These are phyloP conservation scores for Temnothorax nylanderi DNA, from an alignment of 1,140 invertebrate genomes.

Conservation along the genomic window DNA sequence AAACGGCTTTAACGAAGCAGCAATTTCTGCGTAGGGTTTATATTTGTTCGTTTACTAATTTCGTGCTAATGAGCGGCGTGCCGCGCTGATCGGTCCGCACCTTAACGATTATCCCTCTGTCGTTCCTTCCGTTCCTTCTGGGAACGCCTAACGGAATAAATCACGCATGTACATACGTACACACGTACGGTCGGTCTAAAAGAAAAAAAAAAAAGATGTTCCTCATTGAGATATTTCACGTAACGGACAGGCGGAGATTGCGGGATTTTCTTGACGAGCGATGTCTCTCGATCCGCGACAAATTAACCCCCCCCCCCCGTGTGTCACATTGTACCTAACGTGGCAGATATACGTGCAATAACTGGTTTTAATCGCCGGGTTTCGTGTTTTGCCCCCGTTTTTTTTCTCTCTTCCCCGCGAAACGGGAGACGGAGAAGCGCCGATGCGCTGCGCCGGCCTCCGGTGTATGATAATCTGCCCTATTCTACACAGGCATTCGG, in stretches of 20 bases:
- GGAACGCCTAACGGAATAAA: constrained; percentile 45
- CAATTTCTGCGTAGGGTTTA: constrained; percentile 4
- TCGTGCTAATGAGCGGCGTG: constrained; percentile 28
- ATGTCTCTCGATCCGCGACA: constrained; percentile 12
- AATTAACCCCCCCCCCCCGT: constrained; percentile 24
- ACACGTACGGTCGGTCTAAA: background rate
- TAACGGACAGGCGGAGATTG: constrained; percentile 40
- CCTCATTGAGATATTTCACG: constrained; percentile 31
- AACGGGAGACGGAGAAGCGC: constrained; percentile 45
- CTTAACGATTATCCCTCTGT: constrained; percentile 47
- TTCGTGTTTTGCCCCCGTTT: constrained; percentile 54
- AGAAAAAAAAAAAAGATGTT: constrained; percentile 14
- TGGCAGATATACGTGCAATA: constrained; percentile 51
- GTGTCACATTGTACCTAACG: constrained; percentile 24
- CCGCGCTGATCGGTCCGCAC: constrained; percentile 15
- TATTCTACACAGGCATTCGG: constrained; percentile 66
- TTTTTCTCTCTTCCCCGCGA: background rate
- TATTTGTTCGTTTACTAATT: constrained; percentile 54
- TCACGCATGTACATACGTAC: background rate
- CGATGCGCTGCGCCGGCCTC: constrained; percentile 56
- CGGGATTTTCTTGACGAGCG: constrained; percentile 29
- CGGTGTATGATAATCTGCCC: constrained; percentile 68
- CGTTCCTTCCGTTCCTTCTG: constrained; percentile 9
- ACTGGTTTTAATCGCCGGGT: constrained; percentile 63
- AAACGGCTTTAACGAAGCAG: constrained; percentile 23